Conservation (phyloP, 2,113 vertebrate genomes). For the Scomber scombrus region DNA sequence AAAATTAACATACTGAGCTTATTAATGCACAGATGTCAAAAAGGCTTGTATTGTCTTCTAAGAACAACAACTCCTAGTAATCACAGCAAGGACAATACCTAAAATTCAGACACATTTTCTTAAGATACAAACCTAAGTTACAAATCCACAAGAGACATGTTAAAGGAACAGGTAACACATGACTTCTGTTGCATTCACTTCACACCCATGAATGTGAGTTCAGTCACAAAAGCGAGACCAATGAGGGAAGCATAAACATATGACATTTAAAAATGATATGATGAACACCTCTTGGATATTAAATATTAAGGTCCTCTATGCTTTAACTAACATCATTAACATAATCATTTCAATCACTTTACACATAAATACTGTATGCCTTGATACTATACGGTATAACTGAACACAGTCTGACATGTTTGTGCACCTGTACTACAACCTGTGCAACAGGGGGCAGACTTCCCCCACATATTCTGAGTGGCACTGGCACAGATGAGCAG, state of each 20-base stretch:
- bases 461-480: neutral
- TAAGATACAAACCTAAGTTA: slow-evolving; percentile 12
- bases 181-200: neutral
- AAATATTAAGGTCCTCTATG: no score
- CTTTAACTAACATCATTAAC: neutral
- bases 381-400: neutral
- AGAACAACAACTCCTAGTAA: neutral
- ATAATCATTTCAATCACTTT: neutral
- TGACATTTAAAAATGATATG: neutral
- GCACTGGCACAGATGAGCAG: slow-evolving; percentile 7
- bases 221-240: slow-evolving; percentile 14
- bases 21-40: neutral
- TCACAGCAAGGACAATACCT: slow-evolving; percentile 1
- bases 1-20: neutral
- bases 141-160: neutral
- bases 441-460: slow-evolving; percentile 45
- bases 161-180: neutral
- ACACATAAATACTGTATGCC: neutral
- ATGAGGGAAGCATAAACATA: neutral
- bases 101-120: neutral
- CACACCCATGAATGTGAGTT: neutral
- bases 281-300: neutral
- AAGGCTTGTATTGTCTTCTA: neutral
- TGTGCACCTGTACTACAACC: neutral
- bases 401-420: slow-evolving; percentile 11